Base-by-base conservation (phyloP, 2,113 vertebrate genomes). In the Strix uralensis region DNA sequence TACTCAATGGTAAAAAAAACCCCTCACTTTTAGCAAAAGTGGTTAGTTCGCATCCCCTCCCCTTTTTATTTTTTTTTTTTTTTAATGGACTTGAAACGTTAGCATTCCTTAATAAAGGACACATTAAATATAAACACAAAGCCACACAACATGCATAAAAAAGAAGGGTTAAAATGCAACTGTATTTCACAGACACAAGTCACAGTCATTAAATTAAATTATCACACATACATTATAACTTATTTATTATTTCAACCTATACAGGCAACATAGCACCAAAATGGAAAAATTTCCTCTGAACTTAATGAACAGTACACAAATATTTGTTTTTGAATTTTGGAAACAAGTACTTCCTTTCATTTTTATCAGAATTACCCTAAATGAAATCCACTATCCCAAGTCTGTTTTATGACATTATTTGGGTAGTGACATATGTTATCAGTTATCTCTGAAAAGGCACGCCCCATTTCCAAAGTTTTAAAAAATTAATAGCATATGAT, bases 181-280 rank as follows among this genome's bases (percentile, higher is more conserved):
- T 95, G 92, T 92, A 95, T 92, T 97, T 98, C 91, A 97, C 86
- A 92, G 86, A 97, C 73, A 94, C 25, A 88, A 89, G 83, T 96
- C 73, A 97, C 93, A 97, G 72, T 70, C 94, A 91, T 95, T 88
- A 94, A 93, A 97, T 96, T 98, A 97, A 98, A 93, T 97, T 97
- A 98, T 97, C 92, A 98, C 83, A 93, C 91, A 93, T 81, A 92
- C 58, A 91, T 97, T 97, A 98, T 88, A 88, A 95, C 74, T 97
- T 95, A 96, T 97, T 98, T 98, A 97, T 97, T 97, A 71, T 86
- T 96, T 97, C 96, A 97, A 96, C 95, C 90, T 94, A 87, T 94
- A 97, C 85, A 97, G 88, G 87, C 61, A 97, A 96, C 73, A 90
- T 91, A 97, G 95, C 94, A 96, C 94, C 88, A 97, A 88, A 85